phyloP scores from a whole-genome alignment of 2,797 vertebrate genomes.

The Sarcophilus harrisii region DNA sequence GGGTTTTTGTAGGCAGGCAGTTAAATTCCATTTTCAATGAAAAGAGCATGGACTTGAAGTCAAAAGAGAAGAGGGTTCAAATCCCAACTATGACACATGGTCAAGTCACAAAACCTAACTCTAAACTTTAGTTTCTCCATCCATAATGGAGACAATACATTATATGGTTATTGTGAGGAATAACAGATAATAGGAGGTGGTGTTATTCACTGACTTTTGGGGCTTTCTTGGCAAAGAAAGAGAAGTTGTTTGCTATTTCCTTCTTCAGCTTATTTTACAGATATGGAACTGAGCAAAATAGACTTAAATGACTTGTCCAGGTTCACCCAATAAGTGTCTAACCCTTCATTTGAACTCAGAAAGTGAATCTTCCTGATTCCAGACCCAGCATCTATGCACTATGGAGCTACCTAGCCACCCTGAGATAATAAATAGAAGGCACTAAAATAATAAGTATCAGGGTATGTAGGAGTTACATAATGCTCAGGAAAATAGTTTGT shows the following conservation, averaged over 20 bases:
- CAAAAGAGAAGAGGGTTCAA: neutral
- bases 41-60: neutral
- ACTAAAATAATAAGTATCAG: neutral
- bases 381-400: neutral
- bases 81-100: neutral
- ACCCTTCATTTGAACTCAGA: neutral
- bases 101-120: neutral
- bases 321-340: neutral
- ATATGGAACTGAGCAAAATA: neutral
- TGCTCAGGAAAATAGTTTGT: neutral
- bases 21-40: neutral
- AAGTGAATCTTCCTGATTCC: neutral
- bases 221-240: neutral
- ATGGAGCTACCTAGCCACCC: neutral
- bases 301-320: rapidly evolving
- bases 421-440: neutral
- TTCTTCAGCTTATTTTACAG: neutral
- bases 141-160: neutral
- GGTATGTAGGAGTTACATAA: neutral
- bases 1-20: neutral
- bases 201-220: neutral
- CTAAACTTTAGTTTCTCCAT: neutral
- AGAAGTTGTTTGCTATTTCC: neutral
- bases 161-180: neutral
- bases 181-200: neutral